phyloP scores from a whole-genome alignment of 2,113 vertebrate species.

The Heloderma charlesbogerti region DNA sequence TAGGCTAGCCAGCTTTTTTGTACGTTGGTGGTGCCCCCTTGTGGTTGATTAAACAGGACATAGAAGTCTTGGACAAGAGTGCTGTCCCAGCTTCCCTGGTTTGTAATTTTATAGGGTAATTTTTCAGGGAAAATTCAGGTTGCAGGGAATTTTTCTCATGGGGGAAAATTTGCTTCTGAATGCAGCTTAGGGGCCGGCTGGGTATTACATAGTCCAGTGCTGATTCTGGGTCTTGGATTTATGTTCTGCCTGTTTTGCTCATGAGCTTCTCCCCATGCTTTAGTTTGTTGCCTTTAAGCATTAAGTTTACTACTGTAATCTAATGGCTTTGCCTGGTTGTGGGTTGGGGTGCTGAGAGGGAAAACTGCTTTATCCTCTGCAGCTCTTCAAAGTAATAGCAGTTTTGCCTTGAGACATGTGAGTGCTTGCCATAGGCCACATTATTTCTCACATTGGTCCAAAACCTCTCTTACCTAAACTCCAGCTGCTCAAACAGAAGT shows the following conservation, averaged over 20 bases:
- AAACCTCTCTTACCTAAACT: background rate
- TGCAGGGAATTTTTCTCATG: background rate
- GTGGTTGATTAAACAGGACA: background rate
- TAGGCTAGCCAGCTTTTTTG: background rate
- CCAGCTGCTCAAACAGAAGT: background rate
- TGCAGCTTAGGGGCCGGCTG: no score
- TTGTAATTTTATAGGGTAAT: background rate
- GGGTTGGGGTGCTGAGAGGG: background rate
- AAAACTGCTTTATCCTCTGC: background rate
- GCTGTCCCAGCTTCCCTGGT: background rate
- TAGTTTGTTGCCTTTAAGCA: background rate
- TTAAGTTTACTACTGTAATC: background rate
- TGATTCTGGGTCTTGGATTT: no score
- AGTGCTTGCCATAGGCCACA: background rate
- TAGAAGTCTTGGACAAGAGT: background rate
- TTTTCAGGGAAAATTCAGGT: no score
- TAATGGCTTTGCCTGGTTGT: background rate
- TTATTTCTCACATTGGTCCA: background rate
- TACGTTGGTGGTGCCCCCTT: conserved; percentile 4
- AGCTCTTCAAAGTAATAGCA: background rate
- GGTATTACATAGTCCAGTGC: no score
- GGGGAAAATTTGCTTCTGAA: background rate
- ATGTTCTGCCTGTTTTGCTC: background rate
- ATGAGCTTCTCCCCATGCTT: background rate
- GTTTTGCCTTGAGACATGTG: background rate